Evolutionary conservation across 2,113 vertebrate species (phyloP).

Genomic region (Anoplopoma fimbria): DNA sequence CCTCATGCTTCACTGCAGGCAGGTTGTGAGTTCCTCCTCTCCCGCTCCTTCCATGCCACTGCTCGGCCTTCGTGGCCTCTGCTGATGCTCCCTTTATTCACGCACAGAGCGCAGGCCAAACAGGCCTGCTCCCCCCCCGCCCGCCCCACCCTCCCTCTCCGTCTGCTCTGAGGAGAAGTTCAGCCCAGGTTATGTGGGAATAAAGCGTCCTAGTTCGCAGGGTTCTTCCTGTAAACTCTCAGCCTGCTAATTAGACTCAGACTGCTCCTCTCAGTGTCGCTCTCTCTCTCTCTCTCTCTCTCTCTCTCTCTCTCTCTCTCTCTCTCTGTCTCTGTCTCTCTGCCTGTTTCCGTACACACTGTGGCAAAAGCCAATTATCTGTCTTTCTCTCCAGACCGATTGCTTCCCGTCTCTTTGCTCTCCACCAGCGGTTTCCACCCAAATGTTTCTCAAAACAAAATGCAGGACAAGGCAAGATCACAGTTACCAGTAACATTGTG

Average conservation of each 20-base stretch:
- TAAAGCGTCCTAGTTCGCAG: constrained; percentile 50
- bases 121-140: background rate
- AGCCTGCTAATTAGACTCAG: constrained; percentile 47
- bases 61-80: constrained; percentile 45
- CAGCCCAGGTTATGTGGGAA: constrained; percentile 59
- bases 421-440: constrained; percentile 12
- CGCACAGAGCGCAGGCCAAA: constrained; percentile 10
- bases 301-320: background rate
- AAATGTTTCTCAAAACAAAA: constrained; percentile 15
- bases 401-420: constrained; percentile 1
- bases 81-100: constrained; percentile 44
- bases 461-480: background rate
- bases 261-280: constrained; percentile 32
- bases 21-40: constrained; percentile 11
- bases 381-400: background rate
- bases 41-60: constrained; percentile 5
- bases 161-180: constrained; percentile 36
- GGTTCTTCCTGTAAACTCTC: constrained; percentile 54
- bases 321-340: background rate
- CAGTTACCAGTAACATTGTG: background rate
- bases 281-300: background rate
- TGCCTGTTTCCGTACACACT: constrained; percentile 3
- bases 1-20: constrained; percentile 1
- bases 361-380: background rate
- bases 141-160: background rate